phyloP scores from a whole-genome alignment of 2,888 invertebrate species.

The Morinoia aosen region DNA sequence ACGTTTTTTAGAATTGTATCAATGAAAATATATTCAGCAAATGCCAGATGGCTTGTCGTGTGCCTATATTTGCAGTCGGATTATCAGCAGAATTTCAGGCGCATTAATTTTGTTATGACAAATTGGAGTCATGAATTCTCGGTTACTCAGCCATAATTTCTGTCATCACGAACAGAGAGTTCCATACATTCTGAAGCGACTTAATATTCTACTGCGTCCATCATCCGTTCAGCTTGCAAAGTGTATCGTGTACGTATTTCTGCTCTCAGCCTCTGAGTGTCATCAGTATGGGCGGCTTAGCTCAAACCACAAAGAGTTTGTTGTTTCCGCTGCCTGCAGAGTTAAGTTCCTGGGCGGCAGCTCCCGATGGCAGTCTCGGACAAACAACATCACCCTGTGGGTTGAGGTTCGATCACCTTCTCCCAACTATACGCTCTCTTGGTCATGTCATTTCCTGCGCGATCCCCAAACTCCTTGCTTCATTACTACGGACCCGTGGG shows the following conservation, averaged over 20 bases:
- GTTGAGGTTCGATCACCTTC: conserved; percentile 61
- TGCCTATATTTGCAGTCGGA: neutral
- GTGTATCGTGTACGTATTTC: neutral
- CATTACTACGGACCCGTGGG: conserved; percentile 51
- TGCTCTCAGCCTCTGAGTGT: neutral
- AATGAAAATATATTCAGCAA: neutral
- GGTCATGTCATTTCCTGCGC: conserved; percentile 52
- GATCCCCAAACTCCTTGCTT: conserved; percentile 54
- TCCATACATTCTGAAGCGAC: neutral
- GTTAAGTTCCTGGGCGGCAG: conserved; percentile 61
- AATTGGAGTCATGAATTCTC: neutral
- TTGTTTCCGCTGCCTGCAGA: conserved; percentile 34
- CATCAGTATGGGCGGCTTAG: neutral
- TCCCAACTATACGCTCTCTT: conserved; percentile 57
- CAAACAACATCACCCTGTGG: conserved; percentile 59
- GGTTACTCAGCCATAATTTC: neutral
- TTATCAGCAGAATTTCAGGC: neutral
- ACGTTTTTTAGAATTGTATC: neutral
- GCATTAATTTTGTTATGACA: neutral
- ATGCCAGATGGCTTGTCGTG: neutral
- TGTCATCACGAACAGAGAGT: neutral
- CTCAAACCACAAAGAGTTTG: neutral
- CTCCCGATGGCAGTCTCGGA: conserved; percentile 37
- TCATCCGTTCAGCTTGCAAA: neutral
- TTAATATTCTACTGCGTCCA: neutral